Evolutionary conservation across 2,113 vertebrate species (phyloP).

Genomic region (Planiliza haematocheilus): DNA sequence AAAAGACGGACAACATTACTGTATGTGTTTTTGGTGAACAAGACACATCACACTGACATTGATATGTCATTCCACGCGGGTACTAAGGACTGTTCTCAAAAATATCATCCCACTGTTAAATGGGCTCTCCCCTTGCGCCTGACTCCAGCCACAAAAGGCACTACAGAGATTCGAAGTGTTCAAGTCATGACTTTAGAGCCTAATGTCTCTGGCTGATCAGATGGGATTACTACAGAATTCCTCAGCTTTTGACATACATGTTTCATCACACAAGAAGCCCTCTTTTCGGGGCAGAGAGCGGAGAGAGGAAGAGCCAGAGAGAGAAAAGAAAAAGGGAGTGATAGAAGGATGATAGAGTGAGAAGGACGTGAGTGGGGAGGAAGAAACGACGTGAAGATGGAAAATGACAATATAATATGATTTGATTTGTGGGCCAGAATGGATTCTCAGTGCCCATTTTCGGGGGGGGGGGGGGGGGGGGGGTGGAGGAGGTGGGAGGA

Average conservation of each 20-base stretch:
- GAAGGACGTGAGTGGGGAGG: constrained; percentile 37
- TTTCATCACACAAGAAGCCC: constrained; percentile 52
- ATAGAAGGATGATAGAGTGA: constrained; percentile 44
- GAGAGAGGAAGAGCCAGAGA: constrained; percentile 15
- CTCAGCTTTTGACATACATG: constrained; percentile 38
- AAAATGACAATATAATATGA: constrained; percentile 80
- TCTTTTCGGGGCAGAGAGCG: constrained; percentile 25
- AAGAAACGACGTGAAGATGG: constrained; percentile 66
- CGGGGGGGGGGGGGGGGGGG: constrained; percentile 32
- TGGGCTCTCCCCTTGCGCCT: constrained; percentile 4
- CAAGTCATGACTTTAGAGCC: constrained; percentile 38
- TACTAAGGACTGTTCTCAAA: background rate
- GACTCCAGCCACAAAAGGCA: constrained; percentile 21
- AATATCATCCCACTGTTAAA: constrained; percentile 24
- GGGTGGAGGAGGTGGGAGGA: constrained; percentile 52
- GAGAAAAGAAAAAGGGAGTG: constrained; percentile 12
- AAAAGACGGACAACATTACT: too few species aligned
- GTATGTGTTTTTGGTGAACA: too few species aligned
- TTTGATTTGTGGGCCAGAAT: constrained; percentile 75
- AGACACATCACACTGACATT: too few species aligned
- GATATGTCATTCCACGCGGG: constrained; percentile 55
- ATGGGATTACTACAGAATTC: constrained; percentile 57
- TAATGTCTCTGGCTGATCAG: constrained; percentile 50
- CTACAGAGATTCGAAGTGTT: constrained; percentile 20
- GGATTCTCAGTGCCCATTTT: constrained; percentile 67